Percentiles rank a stretch among this genome's conserved stretches.
These are phyloP conservation scores for Anarsia innoxiella DNA, from an alignment of 2,888 invertebrate genomes.

Conservation along the genomic window DNA sequence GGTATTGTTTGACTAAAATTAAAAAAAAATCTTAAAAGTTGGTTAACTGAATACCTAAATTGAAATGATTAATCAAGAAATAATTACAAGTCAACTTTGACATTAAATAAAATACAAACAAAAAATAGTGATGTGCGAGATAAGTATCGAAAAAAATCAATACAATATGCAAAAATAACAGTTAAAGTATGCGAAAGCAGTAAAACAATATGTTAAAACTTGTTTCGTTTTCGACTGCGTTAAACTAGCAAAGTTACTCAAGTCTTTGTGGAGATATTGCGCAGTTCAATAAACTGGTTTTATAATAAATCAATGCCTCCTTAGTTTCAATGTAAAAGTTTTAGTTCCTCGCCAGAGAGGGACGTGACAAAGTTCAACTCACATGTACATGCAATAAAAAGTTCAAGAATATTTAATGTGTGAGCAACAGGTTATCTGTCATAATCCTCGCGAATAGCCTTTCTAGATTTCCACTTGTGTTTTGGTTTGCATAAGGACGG, in stretches of 20 bases:
- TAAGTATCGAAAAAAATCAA: slow-evolving; percentile 3
- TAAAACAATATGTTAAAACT: too few species aligned
- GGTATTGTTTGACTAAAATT: too few species aligned
- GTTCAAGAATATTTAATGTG: slow-evolving; percentile 54
- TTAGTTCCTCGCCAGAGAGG: too few species aligned
- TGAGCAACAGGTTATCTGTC: slow-evolving; percentile 68
- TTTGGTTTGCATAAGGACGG: slow-evolving; percentile 56
- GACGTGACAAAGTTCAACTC: slow-evolving; percentile 23
- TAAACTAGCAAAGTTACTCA: too few species aligned
- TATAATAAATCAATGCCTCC: not conserved
- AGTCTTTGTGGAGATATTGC: slow-evolving; percentile 27
- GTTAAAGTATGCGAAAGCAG: too few species aligned
- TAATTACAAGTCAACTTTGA: too few species aligned
- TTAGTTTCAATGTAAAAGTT: too few species aligned
- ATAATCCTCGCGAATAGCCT: slow-evolving; percentile 63
- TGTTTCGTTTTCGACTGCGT: too few species aligned
- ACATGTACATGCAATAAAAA: slow-evolving; percentile 38
- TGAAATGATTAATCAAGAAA: too few species aligned
- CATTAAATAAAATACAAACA: slow-evolving; percentile 16
- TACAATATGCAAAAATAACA: slow-evolving; percentile 1
- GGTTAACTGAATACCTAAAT: too few species aligned
- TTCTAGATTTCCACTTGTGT: slow-evolving; percentile 54
- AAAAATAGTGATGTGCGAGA: slow-evolving; percentile 31
- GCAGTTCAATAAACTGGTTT: slow-evolving; percentile 29
- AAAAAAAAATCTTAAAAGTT: too few species aligned